phyloP scores from a whole-genome alignment of 2,888 invertebrate species.

The Athalia circularis region DNA sequence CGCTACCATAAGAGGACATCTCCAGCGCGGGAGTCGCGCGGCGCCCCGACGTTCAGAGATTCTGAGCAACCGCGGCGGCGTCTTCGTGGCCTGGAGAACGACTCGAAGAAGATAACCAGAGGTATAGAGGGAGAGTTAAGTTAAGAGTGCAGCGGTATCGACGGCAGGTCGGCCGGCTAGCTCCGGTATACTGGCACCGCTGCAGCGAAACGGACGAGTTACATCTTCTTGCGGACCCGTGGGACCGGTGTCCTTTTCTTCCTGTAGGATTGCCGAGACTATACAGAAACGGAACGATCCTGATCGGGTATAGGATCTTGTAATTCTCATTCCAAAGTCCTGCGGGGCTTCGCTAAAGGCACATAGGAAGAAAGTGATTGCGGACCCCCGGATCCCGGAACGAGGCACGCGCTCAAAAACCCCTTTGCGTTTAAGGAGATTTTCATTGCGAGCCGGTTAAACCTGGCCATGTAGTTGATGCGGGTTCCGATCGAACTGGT shows the following conservation, averaged over 20 bases:
- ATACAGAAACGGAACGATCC: neutral
- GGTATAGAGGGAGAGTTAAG: neutral
- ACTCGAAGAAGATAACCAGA: neutral
- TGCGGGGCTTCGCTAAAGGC: neutral
- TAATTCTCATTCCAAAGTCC: neutral
- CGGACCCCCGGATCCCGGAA: constrained; percentile 20
- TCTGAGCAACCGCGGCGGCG: neutral
- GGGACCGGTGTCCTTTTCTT: constrained; percentile 38
- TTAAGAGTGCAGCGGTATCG: neutral
- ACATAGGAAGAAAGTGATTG: constrained; percentile 36
- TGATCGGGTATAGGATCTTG: constrained; percentile 7
- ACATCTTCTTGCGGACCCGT: constrained; percentile 43
- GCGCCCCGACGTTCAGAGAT: constrained; percentile 1
- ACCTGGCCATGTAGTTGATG: no score
- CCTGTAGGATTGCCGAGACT: neutral
- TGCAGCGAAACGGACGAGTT: constrained; percentile 7
- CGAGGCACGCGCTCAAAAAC: constrained; percentile 42
- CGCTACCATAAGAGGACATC: constrained; percentile 71
- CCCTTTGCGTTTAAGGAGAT: constrained; percentile 37
- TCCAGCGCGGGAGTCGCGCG: constrained; percentile 47
- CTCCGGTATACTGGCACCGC: neutral
- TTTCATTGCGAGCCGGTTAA: constrained; percentile 23
- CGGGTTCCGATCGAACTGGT: neutral
- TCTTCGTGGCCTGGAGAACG: neutral
- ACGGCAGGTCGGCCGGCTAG: neutral